These are phyloP conservation scores for Xanthorhoe spadicearia DNA, from an alignment of 2,888 invertebrate genomes.

Conservation along the genomic window DNA sequence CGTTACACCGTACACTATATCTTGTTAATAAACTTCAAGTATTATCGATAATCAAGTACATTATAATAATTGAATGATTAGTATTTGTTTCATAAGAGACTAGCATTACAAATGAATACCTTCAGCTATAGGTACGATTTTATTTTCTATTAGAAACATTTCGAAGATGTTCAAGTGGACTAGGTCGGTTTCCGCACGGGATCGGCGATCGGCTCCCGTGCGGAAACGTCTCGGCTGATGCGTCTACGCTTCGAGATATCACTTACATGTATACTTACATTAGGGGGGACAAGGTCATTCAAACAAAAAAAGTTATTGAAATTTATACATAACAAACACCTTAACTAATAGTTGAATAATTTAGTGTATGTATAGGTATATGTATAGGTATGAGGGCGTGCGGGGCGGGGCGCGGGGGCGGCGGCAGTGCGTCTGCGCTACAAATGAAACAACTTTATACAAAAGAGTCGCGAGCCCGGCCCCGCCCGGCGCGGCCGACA, in stretches of 20 bases:
- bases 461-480: constrained; percentile 58
- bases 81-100: constrained; percentile 85
- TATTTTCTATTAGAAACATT: constrained; percentile 82
- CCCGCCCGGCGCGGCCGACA: constrained; percentile 63
- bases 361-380: constrained; percentile 69
- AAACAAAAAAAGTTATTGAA: constrained; percentile 83
- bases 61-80: constrained; percentile 85
- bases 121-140: constrained; percentile 84
- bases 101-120: constrained; percentile 85
- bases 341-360: constrained; percentile 84
- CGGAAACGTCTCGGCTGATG: constrained; percentile 73
- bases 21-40: constrained; percentile 84
- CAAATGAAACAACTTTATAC: constrained; percentile 75
- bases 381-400: constrained; percentile 49
- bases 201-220: constrained; percentile 69
- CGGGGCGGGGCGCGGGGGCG: constrained; percentile 51
- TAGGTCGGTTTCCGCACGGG: constrained; percentile 77
- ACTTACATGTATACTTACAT: constrained; percentile 83
- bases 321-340: constrained; percentile 82
- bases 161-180: constrained; percentile 82
- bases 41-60: constrained; percentile 85
- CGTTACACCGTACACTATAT: constrained; percentile 83
- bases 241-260: constrained; percentile 83
- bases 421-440: constrained; percentile 56
- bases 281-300: constrained; percentile 81